Evolutionary conservation across 2,888 invertebrate genomes (phyloP).

Genomic region (Ophion ventricosus): DNA sequence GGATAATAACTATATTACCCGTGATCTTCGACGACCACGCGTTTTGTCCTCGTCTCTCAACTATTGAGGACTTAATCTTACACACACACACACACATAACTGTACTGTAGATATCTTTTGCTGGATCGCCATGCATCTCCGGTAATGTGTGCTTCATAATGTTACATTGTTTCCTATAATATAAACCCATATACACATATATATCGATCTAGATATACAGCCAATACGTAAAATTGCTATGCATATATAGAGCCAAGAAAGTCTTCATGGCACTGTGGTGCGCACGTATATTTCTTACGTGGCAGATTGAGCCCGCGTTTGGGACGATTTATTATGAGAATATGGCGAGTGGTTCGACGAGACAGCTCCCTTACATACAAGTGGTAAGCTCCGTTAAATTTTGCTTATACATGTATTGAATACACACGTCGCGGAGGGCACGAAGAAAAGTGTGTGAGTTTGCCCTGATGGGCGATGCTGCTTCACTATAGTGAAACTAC

Average conservation of each 20-base stretch:
- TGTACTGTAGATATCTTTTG: not conserved
- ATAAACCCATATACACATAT: not conserved
- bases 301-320: conserved; percentile 54
- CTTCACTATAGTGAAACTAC: conserved; percentile 51
- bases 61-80: conserved; percentile 14
- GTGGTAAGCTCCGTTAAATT: conserved; percentile 18
- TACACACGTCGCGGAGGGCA: conserved; percentile 20
- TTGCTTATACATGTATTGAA: conserved; percentile 10
- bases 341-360: conserved; percentile 66
- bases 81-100: not conserved
- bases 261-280: not conserved
- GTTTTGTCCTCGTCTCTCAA: conserved; percentile 67
- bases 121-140: not conserved
- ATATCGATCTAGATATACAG: not conserved
- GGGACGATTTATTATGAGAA: conserved; percentile 82
- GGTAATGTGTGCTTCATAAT: not conserved
- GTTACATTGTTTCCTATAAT: not conserved
- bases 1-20: conserved; percentile 83
- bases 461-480: conserved; percentile 33
- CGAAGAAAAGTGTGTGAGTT: conserved; percentile 41
- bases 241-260: not conserved
- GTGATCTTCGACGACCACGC: conserved; percentile 77
- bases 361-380: conserved; percentile 55
- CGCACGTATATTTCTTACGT: conserved; percentile 13
- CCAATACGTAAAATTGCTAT: not conserved